phyloP scores from a whole-genome alignment of 1,140 invertebrate genomes.

The Charaxes varanes region DNA sequence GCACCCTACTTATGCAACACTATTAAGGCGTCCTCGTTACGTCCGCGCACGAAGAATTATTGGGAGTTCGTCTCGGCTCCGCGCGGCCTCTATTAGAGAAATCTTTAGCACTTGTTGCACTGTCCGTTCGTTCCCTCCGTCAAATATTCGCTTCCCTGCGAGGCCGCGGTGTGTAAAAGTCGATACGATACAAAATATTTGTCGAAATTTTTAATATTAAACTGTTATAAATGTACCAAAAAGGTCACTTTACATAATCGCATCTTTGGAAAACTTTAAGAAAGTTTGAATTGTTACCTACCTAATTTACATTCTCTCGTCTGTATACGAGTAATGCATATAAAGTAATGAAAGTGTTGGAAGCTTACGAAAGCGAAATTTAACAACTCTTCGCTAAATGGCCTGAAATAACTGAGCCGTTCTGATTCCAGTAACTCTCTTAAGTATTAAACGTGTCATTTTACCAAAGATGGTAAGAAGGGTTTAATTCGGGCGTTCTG shows the following conservation, averaged over 20 bases:
- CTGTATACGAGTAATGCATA: slow-evolving; percentile 6
- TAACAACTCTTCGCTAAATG: slow-evolving; percentile 9
- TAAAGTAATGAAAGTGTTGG: slow-evolving; percentile 12
- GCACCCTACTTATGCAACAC: slow-evolving; percentile 68
- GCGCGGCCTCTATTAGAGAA: slow-evolving; percentile 4
- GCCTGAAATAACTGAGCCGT: slow-evolving; percentile 10
- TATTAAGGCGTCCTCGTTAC: slow-evolving; percentile 51
- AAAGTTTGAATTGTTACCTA: too few relatives aligned
- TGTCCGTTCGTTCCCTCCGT: not conserved
- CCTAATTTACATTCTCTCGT: not conserved
- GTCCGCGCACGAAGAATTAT: slow-evolving; percentile 45
- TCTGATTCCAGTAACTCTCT: too few relatives aligned
- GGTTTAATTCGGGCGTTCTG: too few relatives aligned
- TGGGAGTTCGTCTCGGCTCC: slow-evolving; percentile 17
- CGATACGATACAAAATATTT: too few relatives aligned
- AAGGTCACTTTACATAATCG: too few relatives aligned
- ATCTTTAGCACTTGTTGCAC: slow-evolving; percentile 12
- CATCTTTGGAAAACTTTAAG: too few relatives aligned
- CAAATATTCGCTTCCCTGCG: too few relatives aligned
- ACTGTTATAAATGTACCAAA: too few relatives aligned
- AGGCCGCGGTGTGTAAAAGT: too few relatives aligned
- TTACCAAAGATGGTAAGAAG: too few relatives aligned
- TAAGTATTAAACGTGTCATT: too few relatives aligned
- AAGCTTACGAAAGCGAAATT: slow-evolving; percentile 11
- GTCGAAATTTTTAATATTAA: too few relatives aligned